These are phyloP conservation scores for Myopa tessellatipennis DNA, from an alignment of 2,888 invertebrate species.

Conservation along the genomic window DNA sequence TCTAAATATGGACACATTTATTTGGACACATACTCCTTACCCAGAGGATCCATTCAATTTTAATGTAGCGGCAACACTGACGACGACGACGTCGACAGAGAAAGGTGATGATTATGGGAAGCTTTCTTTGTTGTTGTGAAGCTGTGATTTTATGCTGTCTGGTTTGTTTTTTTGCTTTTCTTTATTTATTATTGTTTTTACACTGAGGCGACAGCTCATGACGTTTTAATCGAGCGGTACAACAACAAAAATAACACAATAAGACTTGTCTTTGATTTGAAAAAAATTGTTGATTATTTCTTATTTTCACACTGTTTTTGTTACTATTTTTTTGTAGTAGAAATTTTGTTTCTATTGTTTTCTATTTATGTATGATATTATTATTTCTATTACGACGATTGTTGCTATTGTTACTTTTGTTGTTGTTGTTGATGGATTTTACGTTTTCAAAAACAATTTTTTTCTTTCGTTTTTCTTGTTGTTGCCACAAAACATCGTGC, in stretches of 20 bases:
- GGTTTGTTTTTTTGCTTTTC: not conserved
- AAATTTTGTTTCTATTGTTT: constrained; percentile 5
- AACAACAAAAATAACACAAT: not conserved
- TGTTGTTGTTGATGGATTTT: constrained; percentile 21
- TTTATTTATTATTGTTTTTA: not conserved
- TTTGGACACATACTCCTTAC: too few relatives aligned
- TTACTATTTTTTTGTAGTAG: constrained; percentile 14
- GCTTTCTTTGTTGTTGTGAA: not conserved
- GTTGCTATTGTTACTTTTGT: not conserved
- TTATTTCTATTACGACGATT: not conserved
- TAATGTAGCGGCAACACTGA: too few relatives aligned
- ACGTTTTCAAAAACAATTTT: not conserved
- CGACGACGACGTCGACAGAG: too few relatives aligned
- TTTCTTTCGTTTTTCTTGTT: constrained; percentile 15
- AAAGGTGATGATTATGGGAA: too few relatives aligned
- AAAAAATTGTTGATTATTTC: constrained; percentile 31
- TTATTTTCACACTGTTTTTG: constrained; percentile 19
- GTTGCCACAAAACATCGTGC: constrained; percentile 24
- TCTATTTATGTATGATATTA: not conserved
- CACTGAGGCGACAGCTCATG: constrained; percentile 3
- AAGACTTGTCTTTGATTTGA: constrained; percentile 19
- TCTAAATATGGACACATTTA: too few relatives aligned
- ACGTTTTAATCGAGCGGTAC: constrained; percentile 23
- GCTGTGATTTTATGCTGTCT: not conserved
- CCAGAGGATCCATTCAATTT: too few relatives aligned